Percentiles rank a stretch among this genome's conserved stretches.
These are phyloP conservation scores for Cynopterus sphinx DNA, from an alignment of 2,797 vertebrate species.

Conservation along the genomic window DNA sequence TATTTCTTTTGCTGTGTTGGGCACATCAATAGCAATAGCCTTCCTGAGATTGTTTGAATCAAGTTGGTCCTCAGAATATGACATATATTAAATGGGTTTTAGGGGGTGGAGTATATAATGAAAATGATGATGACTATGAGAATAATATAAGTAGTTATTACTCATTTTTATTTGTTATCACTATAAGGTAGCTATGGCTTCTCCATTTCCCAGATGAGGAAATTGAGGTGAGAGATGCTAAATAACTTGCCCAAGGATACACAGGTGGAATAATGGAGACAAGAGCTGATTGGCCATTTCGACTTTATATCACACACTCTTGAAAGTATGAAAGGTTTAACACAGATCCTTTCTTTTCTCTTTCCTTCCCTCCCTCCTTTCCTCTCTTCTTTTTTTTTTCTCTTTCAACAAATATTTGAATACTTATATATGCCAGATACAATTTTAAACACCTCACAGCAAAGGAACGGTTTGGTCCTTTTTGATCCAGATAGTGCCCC, in stretches of 20 bases:
- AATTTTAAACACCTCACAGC: not conserved
- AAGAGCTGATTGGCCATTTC: not conserved
- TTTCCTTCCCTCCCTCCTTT: too few species aligned
- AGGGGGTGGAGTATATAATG: not conserved
- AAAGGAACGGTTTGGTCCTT: not conserved
- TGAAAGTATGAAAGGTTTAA: not conserved
- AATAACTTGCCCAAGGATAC: not conserved
- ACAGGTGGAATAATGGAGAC: not conserved
- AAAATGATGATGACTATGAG: not conserved
- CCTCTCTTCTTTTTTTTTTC: not conserved
- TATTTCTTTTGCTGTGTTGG: not conserved
- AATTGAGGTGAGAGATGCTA: not conserved
- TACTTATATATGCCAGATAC: not conserved
- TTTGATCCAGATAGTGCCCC: not conserved
- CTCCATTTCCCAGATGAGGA: not conserved
- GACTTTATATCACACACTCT: not conserved
- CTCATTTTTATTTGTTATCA: not conserved
- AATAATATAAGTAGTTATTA: not conserved
- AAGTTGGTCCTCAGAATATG: not conserved
- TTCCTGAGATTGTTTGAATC: not conserved
- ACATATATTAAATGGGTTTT: not conserved
- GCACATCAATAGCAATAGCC: not conserved
- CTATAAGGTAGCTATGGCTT: not conserved
- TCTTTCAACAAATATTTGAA: not conserved
- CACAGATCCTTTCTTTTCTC: not conserved